These are phyloP conservation scores for Sebastes itinus DNA, from an alignment of 2,797 vertebrate species.

Conservation along the genomic window DNA sequence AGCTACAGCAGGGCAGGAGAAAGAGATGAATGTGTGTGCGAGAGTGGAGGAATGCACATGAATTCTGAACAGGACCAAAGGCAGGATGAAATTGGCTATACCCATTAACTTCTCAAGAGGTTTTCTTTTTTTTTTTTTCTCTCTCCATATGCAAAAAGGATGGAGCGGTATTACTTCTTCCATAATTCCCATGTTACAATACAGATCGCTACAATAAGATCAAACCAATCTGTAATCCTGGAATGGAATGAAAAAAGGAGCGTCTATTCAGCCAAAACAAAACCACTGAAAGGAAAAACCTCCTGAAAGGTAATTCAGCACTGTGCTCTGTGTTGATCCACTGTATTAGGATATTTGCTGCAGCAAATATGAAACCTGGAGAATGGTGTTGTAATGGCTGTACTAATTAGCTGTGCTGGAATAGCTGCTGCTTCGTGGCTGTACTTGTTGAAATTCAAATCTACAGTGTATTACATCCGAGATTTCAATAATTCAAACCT, in stretches of 20 bases:
- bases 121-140: constrained; percentile 23
- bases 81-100: constrained; percentile 70
- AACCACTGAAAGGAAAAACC: constrained; percentile 28
- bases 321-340: constrained; percentile 31
- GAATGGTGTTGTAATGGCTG: constrained; percentile 35
- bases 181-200: constrained; percentile 66
- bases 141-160: constrained; percentile 64
- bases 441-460: constrained; percentile 19
- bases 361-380: constrained; percentile 57
- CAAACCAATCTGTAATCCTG: constrained; percentile 65
- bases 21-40: constrained; percentile 63
- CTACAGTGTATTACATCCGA: neutral
- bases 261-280: constrained; percentile 56
- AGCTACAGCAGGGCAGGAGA: constrained; percentile 62
- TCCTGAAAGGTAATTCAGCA: constrained; percentile 39
- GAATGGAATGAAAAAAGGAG: constrained; percentile 45
- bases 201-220: constrained; percentile 62
- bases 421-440: neutral
- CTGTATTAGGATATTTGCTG: constrained; percentile 51
- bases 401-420: constrained; percentile 39
- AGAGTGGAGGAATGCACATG: constrained; percentile 57
- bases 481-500: neutral
- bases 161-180: constrained; percentile 51
- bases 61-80: constrained; percentile 68
- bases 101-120: constrained; percentile 66